Percentiles rank a stretch among this genome's conserved stretches.
Conservation (phyloP, 1,140 invertebrate species). For the Bombus cullumanus region DNA sequence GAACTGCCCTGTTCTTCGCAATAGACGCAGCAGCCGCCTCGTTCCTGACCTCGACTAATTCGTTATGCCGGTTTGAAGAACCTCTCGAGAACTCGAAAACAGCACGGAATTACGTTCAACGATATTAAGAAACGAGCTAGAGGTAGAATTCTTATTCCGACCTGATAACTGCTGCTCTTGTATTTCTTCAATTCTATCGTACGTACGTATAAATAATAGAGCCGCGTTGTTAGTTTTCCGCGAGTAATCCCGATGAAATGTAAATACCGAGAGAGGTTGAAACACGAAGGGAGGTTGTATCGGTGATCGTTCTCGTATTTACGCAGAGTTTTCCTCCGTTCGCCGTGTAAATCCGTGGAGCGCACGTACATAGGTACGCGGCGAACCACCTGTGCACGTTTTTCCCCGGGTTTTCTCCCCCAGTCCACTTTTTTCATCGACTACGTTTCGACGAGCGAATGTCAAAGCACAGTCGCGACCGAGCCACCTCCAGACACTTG, state of each 20-base stretch:
- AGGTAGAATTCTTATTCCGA: neutral
- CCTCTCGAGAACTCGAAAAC: neutral
- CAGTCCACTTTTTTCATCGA: slow-evolving; percentile 14
- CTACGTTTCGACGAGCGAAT: slow-evolving; percentile 23
- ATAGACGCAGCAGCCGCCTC: neutral
- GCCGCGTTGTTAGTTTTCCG: neutral
- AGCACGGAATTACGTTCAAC: neutral
- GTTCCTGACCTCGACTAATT: slow-evolving; percentile 21
- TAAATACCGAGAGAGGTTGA: too few species aligned
- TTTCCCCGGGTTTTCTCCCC: neutral
- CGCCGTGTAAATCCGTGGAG: neutral
- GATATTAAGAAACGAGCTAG: neutral
- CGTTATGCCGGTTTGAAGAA: neutral
- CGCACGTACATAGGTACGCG: neutral
- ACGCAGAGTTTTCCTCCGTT: neutral
- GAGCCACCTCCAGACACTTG: slow-evolving; percentile 53
- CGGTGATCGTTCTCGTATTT: neutral
- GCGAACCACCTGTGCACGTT: slow-evolving; percentile 20
- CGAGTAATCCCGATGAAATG: neutral
- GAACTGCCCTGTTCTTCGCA: neutral
- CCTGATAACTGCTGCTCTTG: neutral
- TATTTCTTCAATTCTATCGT: too few species aligned
- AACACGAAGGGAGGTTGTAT: neutral
- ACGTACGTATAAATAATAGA: neutral
- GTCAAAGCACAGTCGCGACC: slow-evolving; percentile 25